Conservation (phyloP, 2,113 vertebrate genomes). For the Neodon shergylaensis region DNA sequence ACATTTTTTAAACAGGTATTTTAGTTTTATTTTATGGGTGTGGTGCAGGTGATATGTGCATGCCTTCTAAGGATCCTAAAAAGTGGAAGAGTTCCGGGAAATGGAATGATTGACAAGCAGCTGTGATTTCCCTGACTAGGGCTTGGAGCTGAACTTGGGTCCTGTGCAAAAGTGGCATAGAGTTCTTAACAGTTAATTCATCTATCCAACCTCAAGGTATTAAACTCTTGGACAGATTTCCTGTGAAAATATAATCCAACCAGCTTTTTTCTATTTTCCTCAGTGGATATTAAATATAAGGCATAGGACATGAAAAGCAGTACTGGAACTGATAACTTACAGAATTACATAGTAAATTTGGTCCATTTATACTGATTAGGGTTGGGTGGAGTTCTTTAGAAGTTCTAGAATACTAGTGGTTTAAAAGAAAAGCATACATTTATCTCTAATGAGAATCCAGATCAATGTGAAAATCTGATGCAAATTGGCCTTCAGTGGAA, state of each 20-base stretch:
- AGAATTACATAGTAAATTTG: background rate
- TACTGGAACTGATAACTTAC: background rate
- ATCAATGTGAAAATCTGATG: background rate
- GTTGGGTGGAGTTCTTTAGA: background rate
- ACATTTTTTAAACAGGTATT: background rate
- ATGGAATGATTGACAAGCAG: background rate
- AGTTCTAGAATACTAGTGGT: background rate
- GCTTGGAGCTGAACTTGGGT: background rate
- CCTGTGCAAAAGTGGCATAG: background rate
- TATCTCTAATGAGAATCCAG: background rate
- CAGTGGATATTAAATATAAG: background rate
- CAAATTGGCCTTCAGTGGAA: background rate
- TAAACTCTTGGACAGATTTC: background rate
- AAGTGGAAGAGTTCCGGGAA: too few relatives aligned
- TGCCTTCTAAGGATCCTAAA: too few relatives aligned
- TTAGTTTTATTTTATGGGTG: background rate
- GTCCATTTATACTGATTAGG: background rate
- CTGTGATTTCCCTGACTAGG: background rate
- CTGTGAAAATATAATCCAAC: background rate
- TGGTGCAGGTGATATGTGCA: background rate
- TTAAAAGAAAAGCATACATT: constrained; percentile 8
- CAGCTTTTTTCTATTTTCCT: background rate
- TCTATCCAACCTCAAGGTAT: background rate
- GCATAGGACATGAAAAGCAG: background rate
- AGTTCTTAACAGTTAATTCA: too few relatives aligned